phyloP scores from a whole-genome alignment of 1,140 invertebrate genomes.

The Tetraneura akinire region DNA sequence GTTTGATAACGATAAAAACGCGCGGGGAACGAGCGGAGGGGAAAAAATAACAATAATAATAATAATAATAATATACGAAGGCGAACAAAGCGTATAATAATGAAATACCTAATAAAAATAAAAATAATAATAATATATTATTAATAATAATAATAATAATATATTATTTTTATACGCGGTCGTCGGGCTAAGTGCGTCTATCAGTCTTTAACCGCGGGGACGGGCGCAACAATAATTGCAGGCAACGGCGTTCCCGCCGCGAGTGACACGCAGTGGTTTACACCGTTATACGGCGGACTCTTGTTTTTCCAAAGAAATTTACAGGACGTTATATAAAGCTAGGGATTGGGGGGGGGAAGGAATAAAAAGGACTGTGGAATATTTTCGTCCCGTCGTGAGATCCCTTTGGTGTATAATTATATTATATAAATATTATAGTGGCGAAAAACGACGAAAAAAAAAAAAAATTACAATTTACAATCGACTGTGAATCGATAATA shows the following conservation, averaged over 20 bases:
- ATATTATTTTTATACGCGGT: neutral
- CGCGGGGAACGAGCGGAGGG: too few species aligned
- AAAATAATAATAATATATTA: neutral
- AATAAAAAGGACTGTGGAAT: neutral
- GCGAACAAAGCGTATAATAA: neutral
- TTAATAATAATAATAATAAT: neutral
- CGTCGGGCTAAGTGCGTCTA: conserved; percentile 1
- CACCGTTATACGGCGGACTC: conserved; percentile 9
- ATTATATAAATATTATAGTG: neutral
- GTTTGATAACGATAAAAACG: conserved; percentile 27
- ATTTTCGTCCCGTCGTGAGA: neutral
- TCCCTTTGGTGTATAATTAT: too few species aligned
- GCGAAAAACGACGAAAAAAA: too few species aligned
- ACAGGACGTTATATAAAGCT: neutral
- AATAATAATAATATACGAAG: neutral
- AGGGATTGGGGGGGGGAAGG: too few species aligned
- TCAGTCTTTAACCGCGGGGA: neutral
- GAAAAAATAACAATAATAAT: conserved; percentile 10
- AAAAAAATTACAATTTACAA: too few species aligned
- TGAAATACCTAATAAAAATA: neutral
- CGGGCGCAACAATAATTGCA: conserved; percentile 13
- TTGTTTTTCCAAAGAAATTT: neutral
- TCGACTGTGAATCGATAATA: too few species aligned
- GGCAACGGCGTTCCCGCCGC: conserved; percentile 26
- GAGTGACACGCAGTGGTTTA: conserved; percentile 43